A percentile compares a stretch with the other conserved stretches of the same genome.
Conservation (phyloP, 2,888 invertebrate species). For the Erebia palarica region DNA sequence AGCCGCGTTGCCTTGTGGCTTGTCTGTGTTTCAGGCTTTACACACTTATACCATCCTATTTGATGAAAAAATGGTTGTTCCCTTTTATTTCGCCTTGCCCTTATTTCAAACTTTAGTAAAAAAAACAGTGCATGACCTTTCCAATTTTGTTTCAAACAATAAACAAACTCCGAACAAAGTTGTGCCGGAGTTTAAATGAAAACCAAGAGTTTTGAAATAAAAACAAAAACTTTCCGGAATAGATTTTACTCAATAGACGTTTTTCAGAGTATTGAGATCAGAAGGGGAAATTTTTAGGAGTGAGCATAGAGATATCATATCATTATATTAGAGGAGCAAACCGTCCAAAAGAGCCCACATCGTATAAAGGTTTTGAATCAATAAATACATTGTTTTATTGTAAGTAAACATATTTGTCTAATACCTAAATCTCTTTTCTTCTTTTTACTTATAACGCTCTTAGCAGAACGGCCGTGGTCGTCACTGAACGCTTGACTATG, state of each 20-base stretch:
- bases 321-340: neutral
- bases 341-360: neutral
- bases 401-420: too few species aligned
- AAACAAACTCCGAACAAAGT: slow-evolving; percentile 10
- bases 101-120: slow-evolving; percentile 9
- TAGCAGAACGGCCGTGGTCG: too few species aligned
- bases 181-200: slow-evolving; percentile 16
- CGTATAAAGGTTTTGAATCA: neutral
- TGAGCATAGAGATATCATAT: neutral
- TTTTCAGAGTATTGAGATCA: slow-evolving; percentile 7
- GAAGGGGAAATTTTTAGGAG: slow-evolving; percentile 7
- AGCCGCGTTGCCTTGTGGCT: neutral
- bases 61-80: neutral
- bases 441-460: too few species aligned
- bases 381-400: too few species aligned
- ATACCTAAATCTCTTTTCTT: too few species aligned
- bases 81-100: neutral
- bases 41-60: neutral
- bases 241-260: slow-evolving; percentile 19
- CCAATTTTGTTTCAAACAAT: slow-evolving; percentile 16
- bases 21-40: too few species aligned
- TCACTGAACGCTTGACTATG: too few species aligned
- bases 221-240: slow-evolving; percentile 14
- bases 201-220: slow-evolving; percentile 15
- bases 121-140: slow-evolving; percentile 18